Percentiles rank a stretch among this genome's conserved stretches.
Evolutionary conservation across 2,113 vertebrate species (phyloP).

Genomic region (Oceanites oceanicus): DNA sequence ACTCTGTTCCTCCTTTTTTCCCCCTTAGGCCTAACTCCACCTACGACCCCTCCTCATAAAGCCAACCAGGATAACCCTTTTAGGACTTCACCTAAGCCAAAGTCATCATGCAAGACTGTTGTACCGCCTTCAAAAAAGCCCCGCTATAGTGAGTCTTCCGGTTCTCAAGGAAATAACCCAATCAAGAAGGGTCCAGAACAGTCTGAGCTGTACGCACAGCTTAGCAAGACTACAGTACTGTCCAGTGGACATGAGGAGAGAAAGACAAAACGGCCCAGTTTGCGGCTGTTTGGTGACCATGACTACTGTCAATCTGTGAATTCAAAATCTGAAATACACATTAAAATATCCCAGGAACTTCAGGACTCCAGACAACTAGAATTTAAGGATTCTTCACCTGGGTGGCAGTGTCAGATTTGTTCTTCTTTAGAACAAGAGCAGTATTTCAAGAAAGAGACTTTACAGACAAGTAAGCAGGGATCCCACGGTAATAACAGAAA

Average conservation of each 20-base stretch:
- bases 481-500: conserved; percentile 82
- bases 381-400: conserved; percentile 86
- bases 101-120: conserved; percentile 92
- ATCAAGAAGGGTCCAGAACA: conserved; percentile 88
- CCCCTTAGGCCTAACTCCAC: conserved; percentile 95
- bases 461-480: conserved; percentile 73
- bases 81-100: conserved; percentile 93
- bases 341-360: conserved; percentile 83
- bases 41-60: conserved; percentile 99
- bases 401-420: conserved; percentile 80
- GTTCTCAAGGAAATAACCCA: conserved; percentile 81
- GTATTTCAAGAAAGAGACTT: conserved; percentile 77
- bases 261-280: conserved; percentile 82
- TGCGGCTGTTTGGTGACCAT: conserved; percentile 93
- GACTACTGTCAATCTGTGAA: conserved; percentile 96
- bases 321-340: conserved; percentile 83
- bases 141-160: conserved; percentile 85
- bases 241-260: conserved; percentile 84
- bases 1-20: conserved; percentile 37
- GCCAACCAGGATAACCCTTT: conserved; percentile 98
- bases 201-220: conserved; percentile 92
- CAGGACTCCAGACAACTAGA: conserved; percentile 84
- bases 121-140: conserved; percentile 89
- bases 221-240: conserved; percentile 88
- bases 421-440: conserved; percentile 77